Conservation (phyloP, 64 coral and sea anemone species). For the Trachythela sp. region DNA sequence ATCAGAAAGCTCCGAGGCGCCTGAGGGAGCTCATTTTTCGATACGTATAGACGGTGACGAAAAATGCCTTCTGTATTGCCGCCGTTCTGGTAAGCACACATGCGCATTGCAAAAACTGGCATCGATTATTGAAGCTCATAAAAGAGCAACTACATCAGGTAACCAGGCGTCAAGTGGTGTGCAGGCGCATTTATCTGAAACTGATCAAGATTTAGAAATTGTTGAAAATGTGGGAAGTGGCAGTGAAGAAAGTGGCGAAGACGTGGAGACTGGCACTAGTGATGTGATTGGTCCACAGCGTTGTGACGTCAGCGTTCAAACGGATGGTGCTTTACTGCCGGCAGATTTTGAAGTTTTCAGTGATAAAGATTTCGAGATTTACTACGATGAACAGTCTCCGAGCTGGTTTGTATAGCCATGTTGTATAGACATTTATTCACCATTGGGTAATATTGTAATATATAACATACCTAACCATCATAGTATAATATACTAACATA, state of each 20-base stretch:
- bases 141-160: background rate
- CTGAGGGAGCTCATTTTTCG: background rate
- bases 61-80: background rate
- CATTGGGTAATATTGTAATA: no score
- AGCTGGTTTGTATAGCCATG: slow-evolving; percentile 1
- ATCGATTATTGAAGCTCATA: background rate
- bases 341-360: slow-evolving; percentile 20
- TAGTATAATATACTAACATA: no score
- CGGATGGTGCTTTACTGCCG: background rate
- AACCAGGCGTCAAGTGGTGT: background rate
- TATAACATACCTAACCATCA: no score
- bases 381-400: background rate
- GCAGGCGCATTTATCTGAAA: background rate
- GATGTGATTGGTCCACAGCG: background rate
- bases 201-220: background rate
- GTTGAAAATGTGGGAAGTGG: background rate
- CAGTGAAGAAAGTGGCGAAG: background rate
- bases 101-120: slow-evolving; percentile 8
- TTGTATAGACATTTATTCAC: background rate
- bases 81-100: background rate
- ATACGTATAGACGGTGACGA: background rate
- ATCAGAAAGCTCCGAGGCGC: background rate
- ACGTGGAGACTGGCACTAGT: background rate
- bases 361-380: slow-evolving; percentile 19
- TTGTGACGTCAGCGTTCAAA: slow-evolving; percentile 9